A percentile compares a stretch with the other conserved stretches of the same genome.
These are phyloP conservation scores for Rhaphigaster nebulosa DNA, from an alignment of 2,888 invertebrate species.

Conservation along the genomic window DNA sequence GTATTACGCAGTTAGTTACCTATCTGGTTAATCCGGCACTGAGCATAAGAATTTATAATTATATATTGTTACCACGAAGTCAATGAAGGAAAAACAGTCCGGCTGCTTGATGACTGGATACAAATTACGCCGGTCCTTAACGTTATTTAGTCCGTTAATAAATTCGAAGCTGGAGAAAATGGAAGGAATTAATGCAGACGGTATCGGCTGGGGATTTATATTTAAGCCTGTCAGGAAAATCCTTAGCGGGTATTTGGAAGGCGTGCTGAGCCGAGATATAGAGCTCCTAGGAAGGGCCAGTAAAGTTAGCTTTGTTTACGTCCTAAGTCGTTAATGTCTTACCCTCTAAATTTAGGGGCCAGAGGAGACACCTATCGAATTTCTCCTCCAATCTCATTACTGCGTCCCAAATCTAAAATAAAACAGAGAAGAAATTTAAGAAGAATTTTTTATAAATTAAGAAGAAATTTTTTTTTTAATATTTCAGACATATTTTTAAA, in stretches of 20 bases:
- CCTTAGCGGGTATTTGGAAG: neutral
- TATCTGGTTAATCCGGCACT: too few relatives aligned
- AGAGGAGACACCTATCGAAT: neutral
- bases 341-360: neutral
- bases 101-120: neutral
- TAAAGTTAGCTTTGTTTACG: conserved; percentile 40
- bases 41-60: too few relatives aligned
- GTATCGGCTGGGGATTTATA: conserved; percentile 26
- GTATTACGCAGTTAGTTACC: too few relatives aligned
- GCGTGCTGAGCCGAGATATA: conserved; percentile 13
- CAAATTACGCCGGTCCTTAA: neutral
- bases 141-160: conserved; percentile 7
- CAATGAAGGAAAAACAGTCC: neutral
- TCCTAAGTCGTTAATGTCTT: conserved; percentile 17
- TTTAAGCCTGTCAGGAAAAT: conserved; percentile 38
- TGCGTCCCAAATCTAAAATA: neutral
- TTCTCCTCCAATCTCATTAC: conserved; percentile 16
- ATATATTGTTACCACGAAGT: too few relatives aligned
- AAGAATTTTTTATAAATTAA: too few relatives aligned
- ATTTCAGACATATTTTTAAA: too few relatives aligned
- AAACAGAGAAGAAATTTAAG: neutral
- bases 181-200: conserved; percentile 21
- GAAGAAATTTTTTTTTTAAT: too few relatives aligned
- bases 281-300: neutral
- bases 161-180: conserved; percentile 21